Conservation (phyloP, 2,888 invertebrate species). For the Stegophylla sp. region DNA sequence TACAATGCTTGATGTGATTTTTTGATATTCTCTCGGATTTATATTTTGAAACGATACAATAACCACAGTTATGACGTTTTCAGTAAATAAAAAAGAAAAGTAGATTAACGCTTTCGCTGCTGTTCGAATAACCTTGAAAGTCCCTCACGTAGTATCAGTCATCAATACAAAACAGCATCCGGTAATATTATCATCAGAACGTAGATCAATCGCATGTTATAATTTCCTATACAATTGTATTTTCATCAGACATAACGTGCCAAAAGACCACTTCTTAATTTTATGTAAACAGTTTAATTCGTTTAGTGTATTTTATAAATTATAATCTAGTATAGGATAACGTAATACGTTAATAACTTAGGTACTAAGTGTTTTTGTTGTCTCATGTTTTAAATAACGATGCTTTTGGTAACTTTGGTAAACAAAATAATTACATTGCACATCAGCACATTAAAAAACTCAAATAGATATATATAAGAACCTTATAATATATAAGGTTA, state of each 20-base stretch:
- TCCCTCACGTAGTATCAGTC: conserved; percentile 6
- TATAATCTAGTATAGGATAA: no score
- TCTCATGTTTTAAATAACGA: not conserved
- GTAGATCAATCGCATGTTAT: conserved; percentile 34
- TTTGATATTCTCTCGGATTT: conserved; percentile 1
- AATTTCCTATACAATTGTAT: conserved; percentile 9
- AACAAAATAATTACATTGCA: not conserved
- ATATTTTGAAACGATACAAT: not conserved
- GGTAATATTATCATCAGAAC: conserved; percentile 35
- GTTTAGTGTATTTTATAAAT: no score
- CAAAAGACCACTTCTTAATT: not conserved
- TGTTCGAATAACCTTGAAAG: conserved; percentile 25
- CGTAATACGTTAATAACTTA: not conserved
- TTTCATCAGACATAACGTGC: not conserved
- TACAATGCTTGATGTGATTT: not conserved
- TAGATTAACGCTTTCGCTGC: conserved; percentile 40
- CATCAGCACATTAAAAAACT: no score
- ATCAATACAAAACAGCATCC: conserved; percentile 8
- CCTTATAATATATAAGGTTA: no score
- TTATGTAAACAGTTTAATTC: no score
- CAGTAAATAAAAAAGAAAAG: conserved; percentile 33
- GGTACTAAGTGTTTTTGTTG: not conserved
- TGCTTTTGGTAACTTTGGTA: not conserved
- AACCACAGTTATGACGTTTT: conserved; percentile 2
- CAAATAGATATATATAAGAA: no score